phyloP scores from a whole-genome alignment of 2,797 vertebrate species.

The Macroramphosus scolopax region DNA sequence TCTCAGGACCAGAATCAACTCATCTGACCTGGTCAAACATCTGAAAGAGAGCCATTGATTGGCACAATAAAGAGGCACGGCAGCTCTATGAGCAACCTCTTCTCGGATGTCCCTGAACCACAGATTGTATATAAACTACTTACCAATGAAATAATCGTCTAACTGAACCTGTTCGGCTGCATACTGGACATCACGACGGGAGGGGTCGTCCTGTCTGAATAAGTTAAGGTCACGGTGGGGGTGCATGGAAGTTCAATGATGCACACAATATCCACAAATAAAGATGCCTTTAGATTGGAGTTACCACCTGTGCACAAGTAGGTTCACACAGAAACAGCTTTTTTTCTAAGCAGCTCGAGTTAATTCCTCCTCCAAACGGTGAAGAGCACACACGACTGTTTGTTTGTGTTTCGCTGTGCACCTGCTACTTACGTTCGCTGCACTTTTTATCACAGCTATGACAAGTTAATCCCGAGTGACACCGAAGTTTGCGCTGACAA shows the following conservation, averaged over 20 bases:
- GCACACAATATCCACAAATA: no score
- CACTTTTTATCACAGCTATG: constrained; percentile 50
- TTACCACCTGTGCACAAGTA: no score
- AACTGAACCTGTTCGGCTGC: neutral
- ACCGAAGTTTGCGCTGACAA: constrained; percentile 38
- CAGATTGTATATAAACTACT: constrained; percentile 6
- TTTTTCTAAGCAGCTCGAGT: no score
- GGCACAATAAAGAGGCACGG: constrained; percentile 25
- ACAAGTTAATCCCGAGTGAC: constrained; percentile 62
- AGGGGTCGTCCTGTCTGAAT: no score
- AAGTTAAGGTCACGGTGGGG: no score
- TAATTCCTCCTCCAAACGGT: no score
- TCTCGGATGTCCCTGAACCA: constrained; percentile 39
- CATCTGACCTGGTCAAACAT: constrained; percentile 62
- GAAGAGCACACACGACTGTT: no score
- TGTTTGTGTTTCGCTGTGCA: constrained; percentile 28
- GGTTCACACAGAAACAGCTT: no score
- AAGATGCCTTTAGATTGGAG: no score
- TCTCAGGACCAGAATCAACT: constrained; percentile 52
- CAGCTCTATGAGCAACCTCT: constrained; percentile 31
- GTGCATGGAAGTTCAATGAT: no score
- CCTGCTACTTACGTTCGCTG: constrained; percentile 47
- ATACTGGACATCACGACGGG: neutral
- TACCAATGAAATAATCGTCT: constrained; percentile 5
- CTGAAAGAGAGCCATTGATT: constrained; percentile 56